Conservation (phyloP, 2,797 vertebrate species). For the Tauraco hartlaubi region DNA sequence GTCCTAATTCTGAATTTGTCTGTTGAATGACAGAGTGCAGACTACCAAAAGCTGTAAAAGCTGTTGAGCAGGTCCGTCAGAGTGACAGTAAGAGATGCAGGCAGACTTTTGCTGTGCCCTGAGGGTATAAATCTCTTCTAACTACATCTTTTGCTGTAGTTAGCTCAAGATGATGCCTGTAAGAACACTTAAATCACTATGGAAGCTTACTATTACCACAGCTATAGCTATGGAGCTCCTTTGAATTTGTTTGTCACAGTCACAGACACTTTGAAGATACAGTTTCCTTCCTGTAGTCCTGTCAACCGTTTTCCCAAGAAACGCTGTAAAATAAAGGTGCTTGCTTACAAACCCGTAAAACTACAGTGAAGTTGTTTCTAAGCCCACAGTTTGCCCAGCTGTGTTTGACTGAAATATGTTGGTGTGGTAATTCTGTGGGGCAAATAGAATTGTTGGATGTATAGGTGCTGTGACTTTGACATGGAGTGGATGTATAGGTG, state of each 20-base stretch:
- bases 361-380: not conserved
- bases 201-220: not conserved
- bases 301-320: not conserved
- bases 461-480: not conserved
- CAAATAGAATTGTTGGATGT: not conserved
- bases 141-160: slow-evolving; percentile 2
- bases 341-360: not conserved
- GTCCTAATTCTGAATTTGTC: not conserved
- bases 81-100: not conserved
- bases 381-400: not conserved
- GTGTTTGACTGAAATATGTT: not conserved
- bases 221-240: not conserved
- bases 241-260: not conserved
- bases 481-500: not conserved
- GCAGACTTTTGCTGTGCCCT: not conserved
- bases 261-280: not conserved
- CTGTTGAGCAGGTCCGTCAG: not conserved
- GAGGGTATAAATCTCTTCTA: slow-evolving; percentile 25
- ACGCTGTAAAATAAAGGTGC: not conserved
- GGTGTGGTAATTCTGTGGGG: not conserved
- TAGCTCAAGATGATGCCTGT: not conserved
- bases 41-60: not conserved
- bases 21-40: not conserved
- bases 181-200: not conserved
- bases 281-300: not conserved